Evolutionary conservation across 2,797 vertebrate species (phyloP), one percentile per base, ranked within the genome.

Genomic region (Sphenodon punctatus): DNA sequence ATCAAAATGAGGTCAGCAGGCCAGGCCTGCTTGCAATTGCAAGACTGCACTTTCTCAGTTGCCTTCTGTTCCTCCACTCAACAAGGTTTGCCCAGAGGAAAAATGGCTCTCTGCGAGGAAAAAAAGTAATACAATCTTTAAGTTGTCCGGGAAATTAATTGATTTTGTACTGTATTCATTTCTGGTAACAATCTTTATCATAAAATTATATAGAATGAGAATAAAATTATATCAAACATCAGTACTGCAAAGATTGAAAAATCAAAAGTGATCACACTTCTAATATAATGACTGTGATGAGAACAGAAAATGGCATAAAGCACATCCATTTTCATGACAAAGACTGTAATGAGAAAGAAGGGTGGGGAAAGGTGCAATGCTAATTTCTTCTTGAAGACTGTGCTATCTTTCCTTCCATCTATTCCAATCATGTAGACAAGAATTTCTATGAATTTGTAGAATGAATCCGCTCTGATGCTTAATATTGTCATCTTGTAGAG

Each of bases 281-380:
- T 82, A 71, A 73, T 25, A 39, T 80, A 88, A 91, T 84, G 67
- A 84, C 65, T 74, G 17, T 38, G 82, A 66, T 76, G 39, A 83
- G 85, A 93, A 84, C 38, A 93, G 74, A 87, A 93, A 93, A 90
- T 64, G n/a, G n/a, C n/a, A n/a, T n/a, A n/a, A n/a, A n/a, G 76
- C 79, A 41, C 53, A 90, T 72, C 73, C 56, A 76, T 90, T 93
- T 91, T 90, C 59, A 86, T 85, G 66, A 87, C 77, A 93, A 92
- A 85, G 66, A 27, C 48, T 89, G 70, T 82, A 90, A 92, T 80
- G 72, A 90, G 73, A 89, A 86, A 82, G 79, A n/a, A n/a, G n/a
- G n/a, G n/a, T n/a, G n/a, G 45, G 82, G 80, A 89, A 84, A 90
- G 77, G 69, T 74, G 32, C 72, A 82, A 80, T 88, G 82, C 59